These are phyloP conservation scores for Melanaphis sacchari DNA, from an alignment of 1,140 invertebrate genomes.

Conservation along the genomic window DNA sequence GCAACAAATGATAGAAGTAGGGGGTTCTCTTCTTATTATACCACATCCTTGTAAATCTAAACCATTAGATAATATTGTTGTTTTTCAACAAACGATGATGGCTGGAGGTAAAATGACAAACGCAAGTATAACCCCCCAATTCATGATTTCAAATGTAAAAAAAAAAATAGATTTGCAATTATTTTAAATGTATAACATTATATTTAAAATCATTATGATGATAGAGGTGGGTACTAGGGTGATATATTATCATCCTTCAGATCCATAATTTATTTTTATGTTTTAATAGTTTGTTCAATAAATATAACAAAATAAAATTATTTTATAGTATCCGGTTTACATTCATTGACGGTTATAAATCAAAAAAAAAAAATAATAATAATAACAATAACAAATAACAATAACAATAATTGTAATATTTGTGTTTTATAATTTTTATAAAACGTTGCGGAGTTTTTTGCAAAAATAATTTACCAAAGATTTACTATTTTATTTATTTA, in stretches of 20 bases:
- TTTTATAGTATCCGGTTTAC: neutral
- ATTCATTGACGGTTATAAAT: neutral
- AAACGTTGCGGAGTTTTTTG: neutral
- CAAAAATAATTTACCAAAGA: neutral
- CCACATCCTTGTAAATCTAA: too few species aligned
- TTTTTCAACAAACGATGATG: too few species aligned
- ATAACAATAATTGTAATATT: neutral
- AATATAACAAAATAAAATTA: neutral
- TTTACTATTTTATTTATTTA: neutral
- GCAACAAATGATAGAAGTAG: too few species aligned
- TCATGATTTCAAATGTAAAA: too few species aligned
- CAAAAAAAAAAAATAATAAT: neutral
- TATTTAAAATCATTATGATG: neutral
- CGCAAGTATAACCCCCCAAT: too few species aligned
- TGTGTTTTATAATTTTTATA: neutral
- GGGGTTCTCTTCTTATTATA: too few species aligned
- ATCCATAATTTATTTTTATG: slow-evolving; percentile 1
- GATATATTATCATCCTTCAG: neutral
- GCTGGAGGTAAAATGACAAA: too few species aligned
- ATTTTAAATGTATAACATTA: neutral
- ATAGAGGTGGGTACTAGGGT: neutral
- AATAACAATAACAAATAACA: too few species aligned
- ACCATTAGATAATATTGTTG: too few species aligned
- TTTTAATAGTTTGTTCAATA: neutral
- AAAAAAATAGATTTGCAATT: neutral